phyloP scores from a whole-genome alignment of 1,140 invertebrate genomes.

The Drosophila orena region DNA sequence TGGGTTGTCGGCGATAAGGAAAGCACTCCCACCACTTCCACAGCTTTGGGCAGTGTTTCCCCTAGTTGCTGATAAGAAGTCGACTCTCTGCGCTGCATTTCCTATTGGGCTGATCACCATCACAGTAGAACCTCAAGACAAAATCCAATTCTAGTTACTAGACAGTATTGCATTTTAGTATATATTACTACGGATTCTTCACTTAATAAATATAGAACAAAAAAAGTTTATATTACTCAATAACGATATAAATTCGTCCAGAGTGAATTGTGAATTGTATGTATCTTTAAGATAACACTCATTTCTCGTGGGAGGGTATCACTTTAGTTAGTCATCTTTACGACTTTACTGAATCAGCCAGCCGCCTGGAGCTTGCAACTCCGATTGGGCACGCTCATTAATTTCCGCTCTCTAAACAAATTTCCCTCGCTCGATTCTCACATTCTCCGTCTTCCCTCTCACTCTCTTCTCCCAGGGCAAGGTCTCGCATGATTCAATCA shows the following conservation, averaged over 20 bases:
- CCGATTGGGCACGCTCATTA: conserved; percentile 73
- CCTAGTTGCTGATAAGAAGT: conserved; percentile 21
- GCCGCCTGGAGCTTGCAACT: conserved; percentile 19
- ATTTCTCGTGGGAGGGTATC: neutral
- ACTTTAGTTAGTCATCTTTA: conserved; percentile 33
- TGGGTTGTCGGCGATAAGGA: conserved; percentile 19
- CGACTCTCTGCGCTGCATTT: conserved; percentile 7
- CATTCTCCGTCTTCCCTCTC: conserved; percentile 14
- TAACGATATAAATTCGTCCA: neutral
- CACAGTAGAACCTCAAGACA: conserved; percentile 1
- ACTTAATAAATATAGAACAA: no score
- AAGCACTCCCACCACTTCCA: conserved; percentile 15
- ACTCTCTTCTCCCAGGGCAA: conserved; percentile 63
- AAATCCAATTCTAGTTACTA: neutral
- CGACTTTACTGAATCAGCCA: conserved; percentile 23
- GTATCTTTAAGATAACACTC: neutral
- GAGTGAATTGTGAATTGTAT: no score
- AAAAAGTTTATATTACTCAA: no score
- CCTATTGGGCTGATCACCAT: neutral
- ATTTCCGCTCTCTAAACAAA: conserved; percentile 35
- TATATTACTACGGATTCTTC: no score
- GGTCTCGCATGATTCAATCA: conserved; percentile 85
- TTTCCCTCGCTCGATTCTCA: conserved; percentile 16
- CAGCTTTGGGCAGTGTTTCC: neutral
- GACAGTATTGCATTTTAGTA: no score